Percentiles rank a stretch among this genome's conserved stretches.
Evolutionary conservation across 1,140 invertebrate species (phyloP).

Genomic region (Sycobia sp.): DNA sequence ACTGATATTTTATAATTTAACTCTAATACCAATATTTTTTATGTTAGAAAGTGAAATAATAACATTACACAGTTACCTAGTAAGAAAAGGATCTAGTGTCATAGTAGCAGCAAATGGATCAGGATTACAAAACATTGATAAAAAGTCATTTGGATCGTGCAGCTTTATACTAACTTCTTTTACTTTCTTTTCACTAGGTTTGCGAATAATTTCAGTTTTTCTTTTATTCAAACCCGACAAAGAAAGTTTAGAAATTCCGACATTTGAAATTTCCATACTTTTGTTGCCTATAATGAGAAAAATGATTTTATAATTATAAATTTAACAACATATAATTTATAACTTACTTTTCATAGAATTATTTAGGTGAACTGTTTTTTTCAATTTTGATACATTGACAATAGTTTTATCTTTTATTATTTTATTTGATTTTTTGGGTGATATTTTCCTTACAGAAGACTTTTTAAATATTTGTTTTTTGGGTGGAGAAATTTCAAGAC

Average conservation of each 20-base stretch:
- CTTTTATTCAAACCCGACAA: conserved; percentile 33
- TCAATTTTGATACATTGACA: conserved; percentile 25
- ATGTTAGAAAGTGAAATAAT: neutral
- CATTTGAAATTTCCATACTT: conserved; percentile 39
- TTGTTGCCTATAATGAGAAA: neutral
- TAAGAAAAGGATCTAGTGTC: conserved; percentile 70
- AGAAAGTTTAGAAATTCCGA: conserved; percentile 46
- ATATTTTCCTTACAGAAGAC: conserved; percentile 34
- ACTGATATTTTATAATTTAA: no score
- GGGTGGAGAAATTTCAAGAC: conserved; percentile 50
- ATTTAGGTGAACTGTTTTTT: conserved; percentile 43
- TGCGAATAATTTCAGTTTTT: conserved; percentile 15
- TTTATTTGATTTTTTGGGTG: conserved; percentile 39
- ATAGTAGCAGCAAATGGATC: conserved; percentile 68
- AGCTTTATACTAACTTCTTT: conserved; percentile 41
- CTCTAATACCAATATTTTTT: neutral
- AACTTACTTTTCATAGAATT: conserved; percentile 31
- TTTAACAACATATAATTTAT: conserved; percentile 2
- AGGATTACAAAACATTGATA: conserved; percentile 56
- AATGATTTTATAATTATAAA: neutral
- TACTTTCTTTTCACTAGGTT: conserved; percentile 4
- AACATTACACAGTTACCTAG: conserved; percentile 42
- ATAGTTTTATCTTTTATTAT: conserved; percentile 45
- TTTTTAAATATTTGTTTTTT: conserved; percentile 21
- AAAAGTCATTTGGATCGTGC: conserved; percentile 46